These are phyloP conservation scores for Melinopterus prodromus DNA, from an alignment of 2,888 invertebrate species.

Conservation along the genomic window DNA sequence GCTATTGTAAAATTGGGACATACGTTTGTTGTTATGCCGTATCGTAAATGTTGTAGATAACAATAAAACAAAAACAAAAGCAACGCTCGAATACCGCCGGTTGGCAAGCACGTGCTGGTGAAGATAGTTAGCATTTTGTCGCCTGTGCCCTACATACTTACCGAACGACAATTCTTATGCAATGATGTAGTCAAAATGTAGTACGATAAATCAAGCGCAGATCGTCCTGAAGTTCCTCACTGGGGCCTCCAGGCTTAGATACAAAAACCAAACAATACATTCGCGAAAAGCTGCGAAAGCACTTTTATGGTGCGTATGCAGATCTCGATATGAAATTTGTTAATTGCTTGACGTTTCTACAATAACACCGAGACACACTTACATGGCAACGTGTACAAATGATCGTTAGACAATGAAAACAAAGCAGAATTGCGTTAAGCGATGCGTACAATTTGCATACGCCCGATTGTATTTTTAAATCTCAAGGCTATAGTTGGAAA, in stretches of 20 bases:
- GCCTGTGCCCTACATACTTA: constrained; percentile 19
- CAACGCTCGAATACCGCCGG: neutral
- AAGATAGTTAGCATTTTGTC: constrained; percentile 17
- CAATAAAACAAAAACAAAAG: neutral
- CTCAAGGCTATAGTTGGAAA: constrained; percentile 16
- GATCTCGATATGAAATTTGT: neutral
- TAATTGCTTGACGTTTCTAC: neutral
- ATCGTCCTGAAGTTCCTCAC: neutral
- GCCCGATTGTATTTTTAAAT: constrained; percentile 19
- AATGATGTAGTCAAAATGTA: constrained; percentile 13
- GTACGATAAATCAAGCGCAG: neutral
- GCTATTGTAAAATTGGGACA: neutral
- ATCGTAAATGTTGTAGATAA: neutral
- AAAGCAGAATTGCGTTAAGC: constrained; percentile 12
- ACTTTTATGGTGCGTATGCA: neutral
- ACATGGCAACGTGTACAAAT: neutral
- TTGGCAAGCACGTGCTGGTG: neutral
- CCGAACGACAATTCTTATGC: constrained; percentile 15
- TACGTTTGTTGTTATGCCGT: neutral
- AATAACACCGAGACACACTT: neutral
- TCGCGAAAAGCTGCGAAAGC: neutral
- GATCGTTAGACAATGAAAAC: constrained; percentile 16
- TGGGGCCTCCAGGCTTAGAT: neutral
- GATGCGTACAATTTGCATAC: constrained; percentile 20
- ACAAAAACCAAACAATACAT: neutral